Evolutionary conservation across 2,797 vertebrate genomes (phyloP), one percentile per base, ranked within the genome.

Genomic region (Microctenopoma lineatum): DNA sequence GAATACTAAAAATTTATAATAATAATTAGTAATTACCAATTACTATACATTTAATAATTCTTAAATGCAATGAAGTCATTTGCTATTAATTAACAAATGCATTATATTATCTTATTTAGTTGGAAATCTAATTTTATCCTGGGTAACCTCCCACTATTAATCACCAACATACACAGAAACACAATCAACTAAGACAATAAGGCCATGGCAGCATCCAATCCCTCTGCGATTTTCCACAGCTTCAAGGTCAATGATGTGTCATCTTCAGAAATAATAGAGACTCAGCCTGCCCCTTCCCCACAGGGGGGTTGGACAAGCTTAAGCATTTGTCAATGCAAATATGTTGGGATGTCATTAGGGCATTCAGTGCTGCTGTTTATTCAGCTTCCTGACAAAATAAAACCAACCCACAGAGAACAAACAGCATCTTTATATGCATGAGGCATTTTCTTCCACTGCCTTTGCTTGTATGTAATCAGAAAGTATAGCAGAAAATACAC

Each of bases 191-290:
- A 80, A 81, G 51, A 72, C 77, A 79, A 80, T 57, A 74, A 66
- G 26, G 45, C 41, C 27, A 25, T 39, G 53, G 42, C 69, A 70
- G 57, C 26, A 27, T 38, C 18, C 29, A 13, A 80, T 76, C 76
- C 74, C 74, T 68, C 38, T 13, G 71, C 59, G 77, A 85, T 75
- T 77, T 84, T 77, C 59, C 69, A 63, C 46, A 7, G 65, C 73
- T 87, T 82, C 75, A 84, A 91, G 85, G 83, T 90, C 84, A 91
- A 74, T 73, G 59, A 69, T 4, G 39, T 83, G 77, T 75, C 80
- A 84, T 73, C 73, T 74, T 79, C 55, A 77, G 67, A 79, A 68
- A 75, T 75, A 88, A 84, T 72, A 76, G 58, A 61, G 57, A 84
- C 81, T 70, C 26, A 45, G 25, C 39, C 46, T 18, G 46, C 52